Evolutionary conservation across 1,140 invertebrate species (phyloP), one percentile per base, ranked within the genome.

Genomic region (Leptinotarsa undecemlineata): DNA sequence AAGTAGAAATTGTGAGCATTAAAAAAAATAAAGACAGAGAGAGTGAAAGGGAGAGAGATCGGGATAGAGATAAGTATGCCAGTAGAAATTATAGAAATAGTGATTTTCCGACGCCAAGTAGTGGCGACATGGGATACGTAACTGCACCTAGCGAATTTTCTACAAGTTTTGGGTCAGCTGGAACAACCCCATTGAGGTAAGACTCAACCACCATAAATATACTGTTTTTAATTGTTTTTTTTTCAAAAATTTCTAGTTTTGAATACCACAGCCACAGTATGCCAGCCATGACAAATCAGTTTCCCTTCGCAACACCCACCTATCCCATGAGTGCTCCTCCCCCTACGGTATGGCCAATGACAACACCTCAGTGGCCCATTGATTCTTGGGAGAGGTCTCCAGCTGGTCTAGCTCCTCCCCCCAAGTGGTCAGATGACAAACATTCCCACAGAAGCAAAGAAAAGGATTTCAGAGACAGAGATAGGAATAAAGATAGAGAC

Each of bases 61-160:
- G 81, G 62, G 79, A 82, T 13, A 82, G 81, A 51, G 51, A 80
- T 33, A 71, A 71, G 20, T 81, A 78, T 63, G 48, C 21, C 57
- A 71, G 77, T 17, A 60, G 62, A 20, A 74, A 62, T 72, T 75
- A 69, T 26, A 72, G 79, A 71, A 76, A 79, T 69, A 82, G 84
- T 21, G 88, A 89, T 71, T 89, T 87, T 80, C 80, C 87, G 4
- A 89, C 88, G 2, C 88, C 88, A 15, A 82, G 85, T 68, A 88
- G 87, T 57, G 51, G 51, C 14, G 88, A 89, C 80, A 81, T 89
- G 72, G 87, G 88, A 21, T 90, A 89, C 74, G 85, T 83, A 2
- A 88, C 88, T 1, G 85, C 86, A n/a, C 86, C 85, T 4, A 89
- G 87, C 78, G 88, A 89, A 78, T 89, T 86, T 78, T 86, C 87